phyloP scores from a whole-genome alignment of 2,113 vertebrate genomes.

The Tupaia tana region DNA sequence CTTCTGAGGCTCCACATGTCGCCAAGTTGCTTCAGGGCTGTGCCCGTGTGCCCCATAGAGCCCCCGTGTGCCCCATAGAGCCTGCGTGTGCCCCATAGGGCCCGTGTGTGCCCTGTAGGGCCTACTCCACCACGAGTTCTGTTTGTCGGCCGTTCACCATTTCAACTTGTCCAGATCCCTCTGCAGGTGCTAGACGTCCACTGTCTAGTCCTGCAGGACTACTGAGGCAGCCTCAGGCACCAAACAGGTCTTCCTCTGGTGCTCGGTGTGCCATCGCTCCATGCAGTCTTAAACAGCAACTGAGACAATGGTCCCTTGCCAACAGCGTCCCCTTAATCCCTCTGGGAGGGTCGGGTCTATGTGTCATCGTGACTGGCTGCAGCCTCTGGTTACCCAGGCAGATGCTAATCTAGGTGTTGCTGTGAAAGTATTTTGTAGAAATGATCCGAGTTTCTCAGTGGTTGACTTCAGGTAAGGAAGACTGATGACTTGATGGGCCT shows the following conservation, averaged over 20 bases:
- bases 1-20: not conserved
- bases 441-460: not conserved
- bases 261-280: not conserved
- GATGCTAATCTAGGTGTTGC: not conserved
- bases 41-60: not conserved
- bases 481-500: not conserved
- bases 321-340: not conserved
- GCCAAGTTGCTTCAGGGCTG: too few relatives aligned
- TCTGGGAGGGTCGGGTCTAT: not conserved
- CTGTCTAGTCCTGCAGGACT: not conserved
- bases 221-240: not conserved
- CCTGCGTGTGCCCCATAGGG: too few relatives aligned
- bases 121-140: rapidly evolving
- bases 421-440: not conserved
- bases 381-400: not conserved
- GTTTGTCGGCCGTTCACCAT: rapidly evolving
- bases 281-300: not conserved
- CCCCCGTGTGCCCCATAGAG: too few relatives aligned
- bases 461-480: not conserved
- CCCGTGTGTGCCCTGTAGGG: not conserved
- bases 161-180: not conserved
- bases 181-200: not conserved
- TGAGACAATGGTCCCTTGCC: not conserved
- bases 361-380: not conserved
- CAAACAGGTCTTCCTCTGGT: not conserved